Base-by-base conservation (phyloP, 2,888 invertebrate species). In the Coelogynopora nodosa region DNA sequence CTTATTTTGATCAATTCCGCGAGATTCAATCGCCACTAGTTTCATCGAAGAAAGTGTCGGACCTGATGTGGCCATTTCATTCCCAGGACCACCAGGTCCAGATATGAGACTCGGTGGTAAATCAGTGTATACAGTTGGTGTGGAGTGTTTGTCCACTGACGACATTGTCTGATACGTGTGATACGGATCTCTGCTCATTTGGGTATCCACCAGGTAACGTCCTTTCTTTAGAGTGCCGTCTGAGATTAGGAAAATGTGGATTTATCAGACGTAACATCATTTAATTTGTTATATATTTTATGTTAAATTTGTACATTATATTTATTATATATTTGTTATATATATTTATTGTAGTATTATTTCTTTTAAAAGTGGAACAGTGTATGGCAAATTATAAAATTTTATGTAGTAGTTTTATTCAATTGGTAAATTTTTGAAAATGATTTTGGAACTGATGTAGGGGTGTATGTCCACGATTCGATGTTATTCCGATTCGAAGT, bases 91-190 rank as follows among this genome's bases (percentile, higher is more conserved):
- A 5, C 74, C 74, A 5, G 74, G 74, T 5, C 74, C 74, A 26
- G 74, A 74, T 2, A 74, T 26, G 23, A 74, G 74, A 74, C 27
- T 74, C 18, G 74, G 23, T 26, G 74, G 74, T 74, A 74, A 26
- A 23, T 74, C 74, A 2, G 74, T 74, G 27, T 74, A 74, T 13
- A 74, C 10, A 26, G 74, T 13, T 13, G 74, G 23, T 5, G 49
- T 5, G 5, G 49, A 49, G 10, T 49, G 49, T 26, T 74, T 5
- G 2, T 74, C 74, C 18, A 74, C 74, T 2, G 74, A 74, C 18
- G 74, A 74, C 74, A 74, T 74, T 74, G 74, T 74, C 74, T 74
- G 74, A 26, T 74, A 74, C 18, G 74, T 74, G 27, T 74, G 74
- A 23, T 74, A 74, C 2, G 74, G 5, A 26, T 74, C 74, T 26